These are phyloP conservation scores for Hylyphantes graminicola DNA, from an alignment of 1,140 invertebrate species.

Conservation along the genomic window DNA sequence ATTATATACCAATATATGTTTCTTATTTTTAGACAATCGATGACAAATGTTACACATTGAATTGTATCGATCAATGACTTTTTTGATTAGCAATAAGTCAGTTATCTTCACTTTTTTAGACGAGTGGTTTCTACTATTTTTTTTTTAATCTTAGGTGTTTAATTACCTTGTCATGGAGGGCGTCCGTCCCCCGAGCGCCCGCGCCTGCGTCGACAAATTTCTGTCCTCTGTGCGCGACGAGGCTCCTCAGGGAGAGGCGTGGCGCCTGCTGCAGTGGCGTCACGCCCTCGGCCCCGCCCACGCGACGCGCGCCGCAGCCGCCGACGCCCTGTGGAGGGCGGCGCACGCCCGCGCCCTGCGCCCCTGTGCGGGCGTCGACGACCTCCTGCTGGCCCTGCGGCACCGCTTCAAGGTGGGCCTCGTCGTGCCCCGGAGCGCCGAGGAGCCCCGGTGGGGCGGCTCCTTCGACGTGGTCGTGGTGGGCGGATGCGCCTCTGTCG, in stretches of 20 bases:
- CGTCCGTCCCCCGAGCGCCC: conserved; percentile 8
- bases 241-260: conserved; percentile 78
- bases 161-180: conserved; percentile 13
- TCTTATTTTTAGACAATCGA: no score
- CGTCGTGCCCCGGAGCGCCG: conserved; percentile 82
- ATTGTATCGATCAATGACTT: no score
- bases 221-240: conserved; percentile 74
- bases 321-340: conserved; percentile 80
- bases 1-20: no score
- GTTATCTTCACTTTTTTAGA: no score
- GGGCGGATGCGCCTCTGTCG: conserved; percentile 83
- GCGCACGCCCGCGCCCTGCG: conserved; percentile 80
- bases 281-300: conserved; percentile 80
- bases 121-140: no score
- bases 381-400: conserved; percentile 75
- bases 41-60: no score
- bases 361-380: conserved; percentile 74
- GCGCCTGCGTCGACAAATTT: conserved; percentile 12
- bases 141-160: conserved; percentile 22
- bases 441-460: conserved; percentile 77
- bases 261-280: conserved; percentile 80
- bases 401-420: conserved; percentile 78
- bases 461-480: conserved; percentile 85
- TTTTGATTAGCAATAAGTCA: no score
- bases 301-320: conserved; percentile 76